Conservation (phyloP, 2,113 vertebrate species). For the Promerops cafer region DNA sequence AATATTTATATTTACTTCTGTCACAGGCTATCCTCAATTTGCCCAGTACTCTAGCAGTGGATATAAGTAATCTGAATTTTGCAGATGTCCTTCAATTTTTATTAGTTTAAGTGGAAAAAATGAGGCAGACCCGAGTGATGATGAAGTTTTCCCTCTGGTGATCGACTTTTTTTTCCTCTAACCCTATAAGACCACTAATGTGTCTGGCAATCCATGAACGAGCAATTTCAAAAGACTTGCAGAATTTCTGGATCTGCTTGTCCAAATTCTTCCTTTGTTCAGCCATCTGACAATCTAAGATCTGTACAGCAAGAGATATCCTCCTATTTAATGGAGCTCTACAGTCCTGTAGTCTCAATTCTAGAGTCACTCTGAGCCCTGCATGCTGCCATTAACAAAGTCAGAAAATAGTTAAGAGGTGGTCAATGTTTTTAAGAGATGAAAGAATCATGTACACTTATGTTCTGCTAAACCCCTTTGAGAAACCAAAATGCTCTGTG, state of each 20-base stretch:
- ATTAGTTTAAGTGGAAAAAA: background rate
- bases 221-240: background rate
- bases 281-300: background rate
- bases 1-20: background rate
- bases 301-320: background rate
- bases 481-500: background rate
- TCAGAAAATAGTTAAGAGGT: background rate
- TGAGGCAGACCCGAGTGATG: background rate
- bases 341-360: background rate
- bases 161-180: background rate
- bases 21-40: background rate
- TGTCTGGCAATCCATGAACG: background rate
- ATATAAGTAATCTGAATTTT: background rate
- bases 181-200: background rate
- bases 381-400: background rate
- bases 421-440: background rate
- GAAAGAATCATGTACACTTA: background rate
- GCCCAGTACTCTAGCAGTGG: background rate
- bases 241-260: background rate
- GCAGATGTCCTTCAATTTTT: background rate
- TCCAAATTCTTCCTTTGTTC: background rate
- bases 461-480: background rate
- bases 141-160: background rate
- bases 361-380: background rate
- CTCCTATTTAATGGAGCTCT: background rate